Percentiles rank a stretch among this genome's conserved stretches.
Conservation (phyloP, 2,113 vertebrate genomes). For the Rynchops niger region DNA sequence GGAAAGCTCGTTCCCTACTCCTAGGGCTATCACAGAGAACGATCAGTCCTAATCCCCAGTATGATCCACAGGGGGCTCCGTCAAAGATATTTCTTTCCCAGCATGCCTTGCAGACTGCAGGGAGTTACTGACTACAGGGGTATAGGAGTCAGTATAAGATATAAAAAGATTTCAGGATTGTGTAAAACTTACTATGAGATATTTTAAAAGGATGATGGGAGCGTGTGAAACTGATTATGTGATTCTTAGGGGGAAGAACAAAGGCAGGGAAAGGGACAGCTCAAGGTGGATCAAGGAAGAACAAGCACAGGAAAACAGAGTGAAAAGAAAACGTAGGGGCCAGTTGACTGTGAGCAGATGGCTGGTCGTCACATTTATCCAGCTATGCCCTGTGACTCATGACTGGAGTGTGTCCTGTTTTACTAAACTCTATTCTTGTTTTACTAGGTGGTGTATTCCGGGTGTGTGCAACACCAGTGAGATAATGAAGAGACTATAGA, state of each 20-base stretch:
- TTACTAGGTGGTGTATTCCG: background rate
- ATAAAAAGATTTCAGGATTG: background rate
- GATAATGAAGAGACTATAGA: background rate
- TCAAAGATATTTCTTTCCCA: background rate
- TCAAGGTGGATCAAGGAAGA: background rate
- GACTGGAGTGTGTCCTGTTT: background rate
- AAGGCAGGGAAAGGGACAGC: background rate
- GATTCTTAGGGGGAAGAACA: background rate
- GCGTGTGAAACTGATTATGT: background rate
- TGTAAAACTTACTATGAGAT: background rate
- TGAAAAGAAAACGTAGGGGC: background rate
- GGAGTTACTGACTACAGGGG: background rate
- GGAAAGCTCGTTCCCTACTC: background rate
- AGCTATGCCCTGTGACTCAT: background rate
- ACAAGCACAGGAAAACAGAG: background rate
- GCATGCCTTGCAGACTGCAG: background rate
- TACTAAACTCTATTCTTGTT: background rate
- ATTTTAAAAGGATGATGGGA: background rate
- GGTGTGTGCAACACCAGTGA: rapidly evolving
- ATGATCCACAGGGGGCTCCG: background rate
- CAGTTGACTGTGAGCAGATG: background rate
- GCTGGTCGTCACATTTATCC: background rate
- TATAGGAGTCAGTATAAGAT: background rate
- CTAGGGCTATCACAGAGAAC: background rate
- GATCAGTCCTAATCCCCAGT: background rate